A percentile compares a stretch with the other conserved stretches of the same genome.
phyloP scores from a whole-genome alignment of 2,888 invertebrate species.

The Eudemis profundana region DNA sequence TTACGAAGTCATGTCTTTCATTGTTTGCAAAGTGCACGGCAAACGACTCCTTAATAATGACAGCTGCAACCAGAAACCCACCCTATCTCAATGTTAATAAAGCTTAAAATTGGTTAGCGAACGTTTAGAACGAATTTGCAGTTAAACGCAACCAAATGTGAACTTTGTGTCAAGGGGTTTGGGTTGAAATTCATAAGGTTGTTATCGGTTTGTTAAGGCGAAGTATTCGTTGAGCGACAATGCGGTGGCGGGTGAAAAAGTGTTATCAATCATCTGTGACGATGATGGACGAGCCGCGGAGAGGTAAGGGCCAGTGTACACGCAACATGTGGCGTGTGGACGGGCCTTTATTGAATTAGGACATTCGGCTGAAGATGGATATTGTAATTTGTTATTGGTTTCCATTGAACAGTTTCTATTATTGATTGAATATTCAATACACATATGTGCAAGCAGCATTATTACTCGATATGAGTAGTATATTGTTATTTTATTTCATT shows the following conservation, averaged over 20 bases:
- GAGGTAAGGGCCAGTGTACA: conserved; percentile 40
- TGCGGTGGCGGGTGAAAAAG: conserved; percentile 67
- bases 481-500: too few species aligned
- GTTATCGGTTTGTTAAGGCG: conserved; percentile 56
- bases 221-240: conserved; percentile 60
- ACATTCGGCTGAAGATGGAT: background rate
- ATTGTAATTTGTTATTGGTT: background rate
- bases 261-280: conserved; percentile 79
- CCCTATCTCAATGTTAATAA: conserved; percentile 45
- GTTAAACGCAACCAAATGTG: conserved; percentile 41
- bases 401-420: too few species aligned
- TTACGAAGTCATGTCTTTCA: conserved; percentile 63
- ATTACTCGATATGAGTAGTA: too few species aligned
- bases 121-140: conserved; percentile 33
- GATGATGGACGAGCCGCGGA: conserved; percentile 66
- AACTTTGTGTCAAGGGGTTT: conserved; percentile 36
- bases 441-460: too few species aligned
- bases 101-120: conserved; percentile 44
- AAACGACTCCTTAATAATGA: conserved; percentile 63
- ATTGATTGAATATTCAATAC: too few species aligned
- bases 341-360: background rate
- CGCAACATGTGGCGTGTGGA: conserved; percentile 25
- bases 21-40: conserved; percentile 69
- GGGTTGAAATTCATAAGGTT: conserved; percentile 40
- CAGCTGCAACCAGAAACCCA: conserved; percentile 48